Base-by-base conservation (phyloP, 1,140 invertebrate genomes). In the Gryon sp. region DNA sequence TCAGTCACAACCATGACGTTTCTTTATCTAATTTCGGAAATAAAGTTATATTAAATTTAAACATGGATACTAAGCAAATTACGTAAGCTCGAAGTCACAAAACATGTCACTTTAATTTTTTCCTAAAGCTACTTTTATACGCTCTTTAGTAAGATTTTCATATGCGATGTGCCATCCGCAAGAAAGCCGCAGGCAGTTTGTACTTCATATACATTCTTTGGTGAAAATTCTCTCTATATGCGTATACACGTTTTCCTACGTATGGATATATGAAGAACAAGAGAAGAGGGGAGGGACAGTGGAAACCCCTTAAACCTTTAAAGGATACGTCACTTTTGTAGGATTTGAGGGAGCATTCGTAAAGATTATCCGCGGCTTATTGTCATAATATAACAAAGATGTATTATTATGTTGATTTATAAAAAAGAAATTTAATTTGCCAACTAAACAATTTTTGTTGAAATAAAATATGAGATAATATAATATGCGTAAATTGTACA, bases 91-190 rank as follows among this genome's bases (percentile, higher is more conserved):
- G 11, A 18, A 62, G 36, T 50, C 52, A 38, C 52, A 50, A 65
- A 74, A 65, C 46, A 60, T 50, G 73, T 48, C 50, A 63, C 45
- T 55, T 76, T 73, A 73, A 63, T 73, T 63, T 73, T 73, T 73
- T 55, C 32, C 1, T 11, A 57, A 63, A 63, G 59, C 68, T 55
- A 55, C 59, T 73, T 68, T 68, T 55, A 68, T 69, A 34, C 46
- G 57, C 45, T 76, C 57, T 74, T 76, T 69, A 59, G 63, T 41
- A 62, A 76, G 62, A 62, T 63, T 76, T 76, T 76, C 73, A 76
- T 76, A 68, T 69, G 55, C 18, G 73, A 76, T 76, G 40, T 76
- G 63, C 57, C 46, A 76, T 76, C 48, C 48, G 26, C 46, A 75
- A 52, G 40, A 30, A 45, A 40, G 14, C 70, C 46, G 52, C 45